Evolutionary conservation across 2,888 invertebrate species (phyloP).

Genomic region (Eremobia ochroleuca): DNA sequence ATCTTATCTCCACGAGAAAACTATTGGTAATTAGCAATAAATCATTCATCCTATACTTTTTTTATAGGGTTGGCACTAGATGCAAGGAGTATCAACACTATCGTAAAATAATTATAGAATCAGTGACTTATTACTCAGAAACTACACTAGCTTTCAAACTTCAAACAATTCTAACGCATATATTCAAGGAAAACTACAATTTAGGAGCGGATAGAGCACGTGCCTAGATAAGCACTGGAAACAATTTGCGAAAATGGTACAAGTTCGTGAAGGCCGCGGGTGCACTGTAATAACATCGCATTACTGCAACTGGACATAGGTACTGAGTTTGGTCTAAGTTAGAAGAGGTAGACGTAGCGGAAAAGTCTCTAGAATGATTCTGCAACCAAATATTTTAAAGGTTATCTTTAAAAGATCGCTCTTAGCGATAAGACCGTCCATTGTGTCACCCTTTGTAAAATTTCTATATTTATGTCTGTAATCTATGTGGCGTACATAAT

Average conservation of each 20-base stretch:
- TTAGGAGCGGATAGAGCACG: constrained; percentile 82
- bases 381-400: no score
- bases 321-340: constrained; percentile 54
- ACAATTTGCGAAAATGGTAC: constrained; percentile 85
- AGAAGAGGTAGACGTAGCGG: constrained; percentile 38
- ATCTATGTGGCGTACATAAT: no score
- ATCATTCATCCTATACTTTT: neutral
- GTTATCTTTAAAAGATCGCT: no score
- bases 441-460: no score
- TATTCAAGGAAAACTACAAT: constrained; percentile 66
- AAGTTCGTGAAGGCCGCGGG: constrained; percentile 90
- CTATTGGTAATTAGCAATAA: no score
- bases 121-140: neutral
- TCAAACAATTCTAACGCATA: constrained; percentile 28
- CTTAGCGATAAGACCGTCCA: no score
- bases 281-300: constrained; percentile 83
- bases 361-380: neutral
- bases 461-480: no score
- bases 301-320: constrained; percentile 85
- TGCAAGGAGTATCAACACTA: neutral
- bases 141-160: constrained; percentile 5
- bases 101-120: neutral
- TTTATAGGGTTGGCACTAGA: neutral
- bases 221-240: constrained; percentile 81
- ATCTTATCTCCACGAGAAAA: neutral